Evolutionary conservation across 92 coral and sea anemone genomes (phyloP), one percentile per base, ranked within the genome.

Genomic region (Paramuricea clavata): DNA sequence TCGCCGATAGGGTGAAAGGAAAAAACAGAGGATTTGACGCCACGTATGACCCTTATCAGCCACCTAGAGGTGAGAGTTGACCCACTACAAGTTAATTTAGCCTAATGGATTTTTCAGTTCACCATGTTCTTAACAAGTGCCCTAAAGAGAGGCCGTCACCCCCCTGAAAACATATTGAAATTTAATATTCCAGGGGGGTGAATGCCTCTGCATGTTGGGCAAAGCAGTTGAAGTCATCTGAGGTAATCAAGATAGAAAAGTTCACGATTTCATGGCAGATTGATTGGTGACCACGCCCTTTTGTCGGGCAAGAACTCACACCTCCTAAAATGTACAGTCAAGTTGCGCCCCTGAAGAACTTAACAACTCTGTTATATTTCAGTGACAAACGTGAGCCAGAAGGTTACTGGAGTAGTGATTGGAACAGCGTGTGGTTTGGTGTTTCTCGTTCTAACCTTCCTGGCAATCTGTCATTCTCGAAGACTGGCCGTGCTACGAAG

Each of bases 371-470:
- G 2, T 31, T 78, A 16, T 57, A 7, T 82, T 77, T 28, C 74
- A 89, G 93, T 30, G 36, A 83, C 59, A 19, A 86, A 86, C 6
- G 49, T 83, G 25, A 87, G 90, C 31, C 92, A 89, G 52, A 95
- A 93, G 49, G 93, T 96, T 41, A 96, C 99, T 2, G 99, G 96
- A 16, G 95, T 96, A 34, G 95, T 96, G 92, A 96, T 96, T 43
- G 99, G 99, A 12, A 90, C 99, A 5, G 93, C 99, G 19, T 96
- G 99, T 52, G 98, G 99, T 49, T 87, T 96, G 54, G 93, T 96
- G 43, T 94, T 96, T 39, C 76, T 96, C 31, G 97, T 93, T 36
- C 95, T 96, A 5, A 94, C 94, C 69, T 91, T 88, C 60, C 91
- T 96, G 87, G 99, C 99, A 35, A 91, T 96, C 57, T 93, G 94